Evolutionary conservation across 2,888 invertebrate species (phyloP).

Genomic region (Notodonta ziczac): DNA sequence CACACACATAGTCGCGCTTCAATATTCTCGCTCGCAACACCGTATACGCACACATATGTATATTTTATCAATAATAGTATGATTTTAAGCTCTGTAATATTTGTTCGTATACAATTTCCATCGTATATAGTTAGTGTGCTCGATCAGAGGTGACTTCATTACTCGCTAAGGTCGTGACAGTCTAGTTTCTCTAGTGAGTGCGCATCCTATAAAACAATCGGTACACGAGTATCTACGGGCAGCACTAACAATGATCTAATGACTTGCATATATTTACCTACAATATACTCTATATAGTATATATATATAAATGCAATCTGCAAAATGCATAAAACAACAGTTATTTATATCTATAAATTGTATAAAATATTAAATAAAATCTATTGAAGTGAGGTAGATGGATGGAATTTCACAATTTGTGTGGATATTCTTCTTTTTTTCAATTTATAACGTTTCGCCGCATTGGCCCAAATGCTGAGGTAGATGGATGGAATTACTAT

Average conservation of each 20-base stretch:
- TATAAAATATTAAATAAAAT: conserved; percentile 86
- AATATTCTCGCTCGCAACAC: conserved; percentile 41
- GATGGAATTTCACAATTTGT: conserved; percentile 88
- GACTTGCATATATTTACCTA: conserved; percentile 82
- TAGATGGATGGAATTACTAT: conserved; percentile 86
- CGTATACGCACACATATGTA: conserved; percentile 65
- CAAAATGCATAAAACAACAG: conserved; percentile 85
- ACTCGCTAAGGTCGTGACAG: conserved; percentile 65
- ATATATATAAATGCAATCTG: conserved; percentile 84
- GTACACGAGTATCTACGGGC: conserved; percentile 67
- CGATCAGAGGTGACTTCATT: conserved; percentile 54
- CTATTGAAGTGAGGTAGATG: conserved; percentile 89
- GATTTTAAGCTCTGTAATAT: conserved; percentile 80
- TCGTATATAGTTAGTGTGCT: conserved; percentile 68
- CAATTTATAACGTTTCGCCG: conserved; percentile 71
- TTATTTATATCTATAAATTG: conserved; percentile 84
- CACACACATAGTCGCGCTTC: conserved; percentile 38
- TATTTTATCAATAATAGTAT: conserved; percentile 66
- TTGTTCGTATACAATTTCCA: conserved; percentile 82
- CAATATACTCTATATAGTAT: conserved; percentile 82
- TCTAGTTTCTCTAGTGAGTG: conserved; percentile 75
- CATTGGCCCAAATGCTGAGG: conserved; percentile 84
- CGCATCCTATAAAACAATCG: conserved; percentile 60
- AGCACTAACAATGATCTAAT: conserved; percentile 76
- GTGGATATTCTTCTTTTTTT: conserved; percentile 67